phyloP scores from a whole-genome alignment of 2,888 invertebrate species.

The Coremacera marginata region DNA sequence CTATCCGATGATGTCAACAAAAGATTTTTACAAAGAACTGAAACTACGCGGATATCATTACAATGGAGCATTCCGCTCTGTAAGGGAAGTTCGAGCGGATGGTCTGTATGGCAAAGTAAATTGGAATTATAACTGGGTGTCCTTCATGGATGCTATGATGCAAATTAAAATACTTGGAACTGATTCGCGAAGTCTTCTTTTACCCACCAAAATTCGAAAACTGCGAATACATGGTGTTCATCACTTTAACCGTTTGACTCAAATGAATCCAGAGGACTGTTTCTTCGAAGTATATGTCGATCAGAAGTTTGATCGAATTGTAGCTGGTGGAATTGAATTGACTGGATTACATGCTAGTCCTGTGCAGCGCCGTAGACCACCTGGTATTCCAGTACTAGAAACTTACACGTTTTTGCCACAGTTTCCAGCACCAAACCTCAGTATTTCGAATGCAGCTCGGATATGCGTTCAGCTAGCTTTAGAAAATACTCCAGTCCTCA shows the following conservation, averaged over 20 bases:
- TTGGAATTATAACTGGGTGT: constrained; percentile 89
- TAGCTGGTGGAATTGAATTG: constrained; percentile 83
- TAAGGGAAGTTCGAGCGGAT: constrained; percentile 62
- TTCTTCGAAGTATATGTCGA: constrained; percentile 63
- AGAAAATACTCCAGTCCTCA: constrained; percentile 77
- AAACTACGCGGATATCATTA: constrained; percentile 80
- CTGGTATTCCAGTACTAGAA: constrained; percentile 83
- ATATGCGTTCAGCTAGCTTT: constrained; percentile 78
- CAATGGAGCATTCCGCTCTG: constrained; percentile 62
- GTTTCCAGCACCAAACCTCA: constrained; percentile 59
- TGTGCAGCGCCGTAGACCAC: constrained; percentile 77
- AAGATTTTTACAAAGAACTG: constrained; percentile 80
- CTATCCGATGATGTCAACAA: constrained; percentile 70
- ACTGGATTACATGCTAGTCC: constrained; percentile 82
- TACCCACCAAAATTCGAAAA: constrained; percentile 82
- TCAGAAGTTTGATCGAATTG: constrained; percentile 62
- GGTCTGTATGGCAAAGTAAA: constrained; percentile 66
- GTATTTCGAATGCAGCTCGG: constrained; percentile 71
- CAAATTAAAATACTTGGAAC: constrained; percentile 82
- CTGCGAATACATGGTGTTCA: constrained; percentile 77
- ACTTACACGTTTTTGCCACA: constrained; percentile 81
- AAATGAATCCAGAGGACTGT: constrained; percentile 61
- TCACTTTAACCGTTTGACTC: constrained; percentile 72
- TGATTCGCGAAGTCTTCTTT: constrained; percentile 77
- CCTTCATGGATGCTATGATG: constrained; percentile 90